Evolutionary conservation across 92 coral and sea anemone species (phyloP), one percentile per base, ranked within the genome.

Genomic region (Virgularia gustaviana): DNA sequence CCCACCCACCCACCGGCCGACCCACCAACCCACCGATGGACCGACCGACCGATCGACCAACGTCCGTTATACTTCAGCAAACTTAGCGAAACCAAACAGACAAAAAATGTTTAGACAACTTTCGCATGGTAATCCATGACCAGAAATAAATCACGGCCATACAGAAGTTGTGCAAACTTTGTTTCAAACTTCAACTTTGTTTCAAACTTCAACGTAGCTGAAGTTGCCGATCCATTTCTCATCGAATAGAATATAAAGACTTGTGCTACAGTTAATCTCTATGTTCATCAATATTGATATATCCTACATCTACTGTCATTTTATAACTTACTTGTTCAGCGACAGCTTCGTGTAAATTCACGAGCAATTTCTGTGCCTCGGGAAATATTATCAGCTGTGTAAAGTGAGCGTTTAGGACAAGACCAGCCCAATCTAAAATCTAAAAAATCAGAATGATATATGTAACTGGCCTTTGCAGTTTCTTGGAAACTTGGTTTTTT

Each of bases 401-500:
- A 75, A 86, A 92, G 77, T 92, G 98, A 23, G 96, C 92, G 45
- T 85, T 82, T 8, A 92, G 75, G 36, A 87, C 67, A 73, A 88
- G 80, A 23, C 87, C 91, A 9, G 89, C 80, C 98, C 98, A 92
- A 56, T 92, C 98, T 42, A 92, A 67, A 32, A 88, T 89, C 98
- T 92, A 55, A 36, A 55, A n/a, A 45, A 16, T 2, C 32, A 55
- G 24, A 37, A 70, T 28, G n/a, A n/a, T n/a, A n/a, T n/a, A n/a
- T n/a, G n/a, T n/a, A n/a, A n/a, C n/a, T n/a, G n/a, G n/a, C n/a
- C n/a, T n/a, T n/a, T n/a, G n/a, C n/a, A n/a, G 42, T 10, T 36
- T 60, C 56, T 10, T 4, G 44, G 20, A 31, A 36, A 1, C 20
- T 31, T 16, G 15, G 22, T 34, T 57, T n/a, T 27, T 34, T 41